phyloP scores from a whole-genome alignment of 2,888 invertebrate genomes.

The Epinotia bilunana region DNA sequence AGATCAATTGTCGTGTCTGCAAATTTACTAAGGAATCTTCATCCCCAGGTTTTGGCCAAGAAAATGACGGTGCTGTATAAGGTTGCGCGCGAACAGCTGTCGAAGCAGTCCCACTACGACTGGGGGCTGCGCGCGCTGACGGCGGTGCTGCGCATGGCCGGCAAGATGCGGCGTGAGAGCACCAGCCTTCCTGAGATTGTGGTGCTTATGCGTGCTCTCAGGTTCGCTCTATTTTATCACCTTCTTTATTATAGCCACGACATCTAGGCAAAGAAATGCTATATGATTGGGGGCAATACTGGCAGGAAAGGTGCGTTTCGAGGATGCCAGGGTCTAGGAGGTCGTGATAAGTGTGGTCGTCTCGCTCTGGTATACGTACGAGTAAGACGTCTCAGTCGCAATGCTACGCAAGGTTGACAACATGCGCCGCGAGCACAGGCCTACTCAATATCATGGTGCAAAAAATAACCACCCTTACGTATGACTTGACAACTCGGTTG shows the following conservation, averaged over 20 bases:
- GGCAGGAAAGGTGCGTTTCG: too few relatives aligned
- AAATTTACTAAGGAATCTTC: neutral
- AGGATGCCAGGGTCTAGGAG: too few relatives aligned
- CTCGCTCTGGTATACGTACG: too few relatives aligned
- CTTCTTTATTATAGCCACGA: neutral
- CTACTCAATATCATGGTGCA: too few relatives aligned
- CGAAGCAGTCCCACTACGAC: slow-evolving; percentile 97
- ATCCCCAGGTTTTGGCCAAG: slow-evolving; percentile 88
- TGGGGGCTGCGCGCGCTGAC: slow-evolving; percentile 97
- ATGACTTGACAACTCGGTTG: too few relatives aligned
- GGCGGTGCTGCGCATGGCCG: slow-evolving; percentile 95
- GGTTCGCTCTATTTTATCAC: slow-evolving; percentile 53
- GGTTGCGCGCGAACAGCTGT: slow-evolving; percentile 93
- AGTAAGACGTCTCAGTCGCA: too few relatives aligned
- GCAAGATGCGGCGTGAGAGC: slow-evolving; percentile 91
- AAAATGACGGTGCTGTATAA: slow-evolving; percentile 97
- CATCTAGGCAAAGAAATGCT: too few relatives aligned
- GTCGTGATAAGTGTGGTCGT: too few relatives aligned
- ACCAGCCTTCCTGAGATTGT: slow-evolving; percentile 92
- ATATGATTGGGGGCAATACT: too few relatives aligned
- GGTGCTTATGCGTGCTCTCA: slow-evolving; percentile 94
- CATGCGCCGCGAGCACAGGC: too few relatives aligned
- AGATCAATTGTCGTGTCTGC: neutral
- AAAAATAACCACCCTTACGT: too few relatives aligned
- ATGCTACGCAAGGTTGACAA: too few relatives aligned